Conservation (phyloP, 2,797 vertebrate genomes). For the Megalops cyprinoides region DNA sequence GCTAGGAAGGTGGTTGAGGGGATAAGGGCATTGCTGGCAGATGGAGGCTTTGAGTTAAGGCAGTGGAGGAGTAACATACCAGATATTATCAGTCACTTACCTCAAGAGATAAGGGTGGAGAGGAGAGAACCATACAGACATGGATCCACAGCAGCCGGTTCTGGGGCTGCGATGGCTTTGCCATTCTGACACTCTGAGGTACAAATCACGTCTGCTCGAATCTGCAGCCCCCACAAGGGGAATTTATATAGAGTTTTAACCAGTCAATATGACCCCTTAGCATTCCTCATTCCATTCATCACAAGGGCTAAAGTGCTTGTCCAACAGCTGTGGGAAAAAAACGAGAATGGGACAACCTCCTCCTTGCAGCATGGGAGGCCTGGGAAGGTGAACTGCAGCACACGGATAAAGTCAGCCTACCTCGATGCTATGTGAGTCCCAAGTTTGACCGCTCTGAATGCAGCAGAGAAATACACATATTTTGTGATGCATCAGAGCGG, state of each 20-base stretch:
- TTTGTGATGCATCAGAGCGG: constrained; percentile 32
- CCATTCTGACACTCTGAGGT: neutral
- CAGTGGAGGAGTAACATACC: neutral
- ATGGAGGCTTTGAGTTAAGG: neutral
- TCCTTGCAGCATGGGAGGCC: constrained; percentile 9
- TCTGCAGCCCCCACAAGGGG: constrained; percentile 1
- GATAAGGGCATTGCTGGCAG: too few species aligned
- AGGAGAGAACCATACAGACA: neutral
- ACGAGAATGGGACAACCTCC: constrained; percentile 38
- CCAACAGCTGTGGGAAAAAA: constrained; percentile 28
- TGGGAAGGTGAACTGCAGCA: constrained; percentile 32
- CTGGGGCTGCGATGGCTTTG: constrained; percentile 13
- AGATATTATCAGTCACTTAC: neutral
- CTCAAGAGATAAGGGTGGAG: neutral
- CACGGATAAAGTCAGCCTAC: constrained; percentile 19
- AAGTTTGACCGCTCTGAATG: neutral
- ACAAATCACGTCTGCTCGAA: neutral
- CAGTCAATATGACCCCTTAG: constrained; percentile 35
- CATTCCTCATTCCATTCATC: constrained; percentile 33
- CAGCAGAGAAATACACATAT: constrained; percentile 23
- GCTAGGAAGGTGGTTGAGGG: neutral
- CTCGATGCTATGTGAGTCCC: constrained; percentile 17
- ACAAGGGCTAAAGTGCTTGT: constrained; percentile 31
- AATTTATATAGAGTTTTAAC: constrained; percentile 26
- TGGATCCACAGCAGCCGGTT: constrained; percentile 4